Base-by-base conservation (phyloP, 2,888 invertebrate species). In the Linnaemya vulpina region DNA sequence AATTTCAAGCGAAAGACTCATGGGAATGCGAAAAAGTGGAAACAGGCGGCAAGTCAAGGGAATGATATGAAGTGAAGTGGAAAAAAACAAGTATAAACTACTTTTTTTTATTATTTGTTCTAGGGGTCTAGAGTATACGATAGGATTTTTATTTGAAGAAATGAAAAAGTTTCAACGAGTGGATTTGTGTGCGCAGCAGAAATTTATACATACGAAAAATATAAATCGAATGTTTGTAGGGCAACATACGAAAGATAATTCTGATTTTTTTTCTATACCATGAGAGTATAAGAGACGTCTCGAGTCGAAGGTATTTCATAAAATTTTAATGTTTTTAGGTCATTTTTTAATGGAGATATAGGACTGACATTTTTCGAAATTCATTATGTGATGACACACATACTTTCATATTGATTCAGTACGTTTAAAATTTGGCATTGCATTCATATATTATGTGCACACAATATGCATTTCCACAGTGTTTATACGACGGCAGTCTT, bases 121-220 rank as follows among this genome's bases (percentile, higher is more conserved):
- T 77, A 65, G 84, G 84, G 84, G 82, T 70, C 84, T 74, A 65
- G 84, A 74, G 74, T 63, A 43, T 70, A 60, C 76, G 70, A 60
- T 71, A 40, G 15, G n/a, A 73, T 46, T 65, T 68, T 43, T 35
- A 60, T 83, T 67, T 68, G 51, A 38, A 53, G 20, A 65, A 65
- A 65, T 46, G 58, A 25, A 62, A 74, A 51, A 53, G 20, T 75
- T 75, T 53, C 20, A 65, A 65, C 30, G 65, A 73, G 62, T 67
- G 17, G 73, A 40, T 77, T 67, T 38, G 13, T 70, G 46, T 63
- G 77, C 67, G 58, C 78, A 74, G n/a, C 25, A 70, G 9, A 22
- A 35, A 11, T 35, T 17, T 13, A 17, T 17, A n/a, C n/a, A 30
- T 30, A 20, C 10, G 51, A 35, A 60, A n/a, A 30, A 63, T 51